Evolutionary conservation across 2,888 invertebrate genomes (phyloP).

Genomic region (Eupelmus urozonus): DNA sequence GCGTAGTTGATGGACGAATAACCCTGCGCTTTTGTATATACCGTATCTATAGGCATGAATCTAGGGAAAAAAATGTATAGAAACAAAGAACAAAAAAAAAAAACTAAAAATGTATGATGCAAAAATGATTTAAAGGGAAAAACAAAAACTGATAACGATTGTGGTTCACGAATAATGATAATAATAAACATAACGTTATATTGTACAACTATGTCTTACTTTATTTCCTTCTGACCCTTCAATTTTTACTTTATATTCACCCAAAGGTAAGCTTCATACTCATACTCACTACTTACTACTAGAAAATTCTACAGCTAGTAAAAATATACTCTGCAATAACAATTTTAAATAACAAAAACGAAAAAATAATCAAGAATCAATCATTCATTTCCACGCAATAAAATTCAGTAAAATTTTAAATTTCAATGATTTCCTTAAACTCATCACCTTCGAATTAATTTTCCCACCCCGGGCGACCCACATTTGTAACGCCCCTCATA

Average conservation of each 20-base stretch:
- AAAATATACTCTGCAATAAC: no score
- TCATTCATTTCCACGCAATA: no score
- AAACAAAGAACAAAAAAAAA: slow-evolving; percentile 50
- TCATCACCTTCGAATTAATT: no score
- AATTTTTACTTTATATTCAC: no score
- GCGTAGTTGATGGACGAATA: slow-evolving; percentile 68
- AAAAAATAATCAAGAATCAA: no score
- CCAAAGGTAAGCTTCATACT: slow-evolving; percentile 34
- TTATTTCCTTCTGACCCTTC: not conserved
- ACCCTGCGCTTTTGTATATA: slow-evolving; percentile 75
- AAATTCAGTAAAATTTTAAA: no score
- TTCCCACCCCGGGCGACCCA: no score
- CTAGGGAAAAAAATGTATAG: slow-evolving; percentile 71
- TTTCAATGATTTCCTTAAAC: no score
- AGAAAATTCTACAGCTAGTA: no score
- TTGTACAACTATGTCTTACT: slow-evolving; percentile 65
- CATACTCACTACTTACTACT: no score
- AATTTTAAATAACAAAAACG: no score
- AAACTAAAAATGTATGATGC: slow-evolving; percentile 70
- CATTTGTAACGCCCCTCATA: no score
- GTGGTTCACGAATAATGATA: slow-evolving; percentile 72
- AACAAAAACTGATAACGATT: slow-evolving; percentile 67
- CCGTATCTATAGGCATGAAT: slow-evolving; percentile 62
- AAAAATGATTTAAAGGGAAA: slow-evolving; percentile 62
- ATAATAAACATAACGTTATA: slow-evolving; percentile 75